These are phyloP conservation scores for Ceratina calcarata DNA, from an alignment of 1,140 invertebrate genomes.

Conservation along the genomic window DNA sequence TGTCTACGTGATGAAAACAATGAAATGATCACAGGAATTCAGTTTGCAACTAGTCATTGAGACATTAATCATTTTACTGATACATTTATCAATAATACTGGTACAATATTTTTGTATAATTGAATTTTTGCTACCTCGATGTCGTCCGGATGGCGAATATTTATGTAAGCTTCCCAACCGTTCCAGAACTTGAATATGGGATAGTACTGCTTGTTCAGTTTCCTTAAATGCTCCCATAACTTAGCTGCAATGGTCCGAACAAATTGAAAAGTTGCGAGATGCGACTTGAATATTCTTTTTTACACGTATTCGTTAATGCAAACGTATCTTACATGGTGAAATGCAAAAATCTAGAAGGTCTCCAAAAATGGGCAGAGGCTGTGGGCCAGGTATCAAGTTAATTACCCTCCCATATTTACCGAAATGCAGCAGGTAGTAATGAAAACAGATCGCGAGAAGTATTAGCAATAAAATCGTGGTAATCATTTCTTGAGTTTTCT, in stretches of 20 bases:
- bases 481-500: no score
- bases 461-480: no score
- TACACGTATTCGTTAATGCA: not conserved
- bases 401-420: slow-evolving; percentile 43
- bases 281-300: not conserved
- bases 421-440: slow-evolving; percentile 21
- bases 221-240: not conserved
- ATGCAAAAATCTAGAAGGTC: slow-evolving; percentile 46
- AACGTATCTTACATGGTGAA: slow-evolving; percentile 46
- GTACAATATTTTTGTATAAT: not conserved
- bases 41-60: no score
- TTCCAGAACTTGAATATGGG: slow-evolving; percentile 62
- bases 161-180: slow-evolving; percentile 22
- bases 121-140: slow-evolving; percentile 56
- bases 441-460: no score
- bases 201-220: slow-evolving; percentile 60
- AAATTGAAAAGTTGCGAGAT: not conserved
- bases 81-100: no score
- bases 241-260: not conserved
- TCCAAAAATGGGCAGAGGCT: slow-evolving; percentile 61
- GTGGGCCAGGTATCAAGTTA: slow-evolving; percentile 63
- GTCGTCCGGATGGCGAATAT: slow-evolving; percentile 67
- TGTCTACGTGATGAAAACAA: no score
- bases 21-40: no score
- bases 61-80: no score